These are phyloP conservation scores for Xenus cinereus DNA, from an alignment of 2,113 vertebrate species.

Conservation along the genomic window DNA sequence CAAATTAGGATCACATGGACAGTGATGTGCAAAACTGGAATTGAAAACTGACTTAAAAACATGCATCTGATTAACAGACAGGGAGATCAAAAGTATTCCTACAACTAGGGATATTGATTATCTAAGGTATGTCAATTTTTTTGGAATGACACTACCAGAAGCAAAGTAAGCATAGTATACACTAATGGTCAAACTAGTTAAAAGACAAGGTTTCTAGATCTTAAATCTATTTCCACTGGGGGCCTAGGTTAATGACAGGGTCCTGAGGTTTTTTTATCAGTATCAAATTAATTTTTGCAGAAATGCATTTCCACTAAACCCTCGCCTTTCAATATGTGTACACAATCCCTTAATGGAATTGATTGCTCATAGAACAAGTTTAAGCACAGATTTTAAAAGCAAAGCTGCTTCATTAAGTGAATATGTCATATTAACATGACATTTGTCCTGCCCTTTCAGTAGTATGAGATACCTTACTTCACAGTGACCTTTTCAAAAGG, in stretches of 20 bases:
- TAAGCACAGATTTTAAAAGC: background rate
- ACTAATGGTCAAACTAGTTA: background rate
- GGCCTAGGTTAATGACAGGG: background rate
- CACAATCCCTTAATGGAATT: background rate
- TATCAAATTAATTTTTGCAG: background rate
- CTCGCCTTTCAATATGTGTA: background rate
- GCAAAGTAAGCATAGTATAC: background rate
- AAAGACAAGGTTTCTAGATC: background rate
- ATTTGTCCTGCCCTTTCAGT: background rate
- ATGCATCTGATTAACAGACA: background rate
- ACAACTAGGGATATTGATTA: background rate
- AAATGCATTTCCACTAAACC: background rate
- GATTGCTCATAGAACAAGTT: background rate
- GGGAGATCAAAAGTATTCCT: background rate
- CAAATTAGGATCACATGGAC: background rate
- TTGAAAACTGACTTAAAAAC: background rate
- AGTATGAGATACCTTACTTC: background rate
- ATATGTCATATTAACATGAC: background rate
- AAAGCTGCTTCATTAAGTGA: background rate
- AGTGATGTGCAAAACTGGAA: background rate
- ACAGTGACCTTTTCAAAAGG: background rate
- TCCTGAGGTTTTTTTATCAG: background rate
- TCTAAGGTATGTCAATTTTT: background rate
- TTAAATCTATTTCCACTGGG: background rate
- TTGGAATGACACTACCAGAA: background rate